Evolutionary conservation across 1,140 invertebrate species (phyloP).

Genomic region (Drosophila nannoptera): DNA sequence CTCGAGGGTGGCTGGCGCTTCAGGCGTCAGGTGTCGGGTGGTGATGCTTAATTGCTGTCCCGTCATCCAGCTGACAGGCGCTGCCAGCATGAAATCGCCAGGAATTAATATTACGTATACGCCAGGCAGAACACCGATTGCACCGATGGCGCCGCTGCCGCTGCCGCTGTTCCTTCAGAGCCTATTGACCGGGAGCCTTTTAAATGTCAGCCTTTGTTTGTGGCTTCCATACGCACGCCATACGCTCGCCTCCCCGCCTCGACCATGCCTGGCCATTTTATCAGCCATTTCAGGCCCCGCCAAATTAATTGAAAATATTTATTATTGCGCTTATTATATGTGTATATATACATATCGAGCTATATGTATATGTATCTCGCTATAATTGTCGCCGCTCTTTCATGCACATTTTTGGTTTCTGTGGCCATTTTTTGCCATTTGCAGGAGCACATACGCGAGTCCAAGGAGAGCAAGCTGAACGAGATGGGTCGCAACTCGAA

Average conservation of each 20-base stretch:
- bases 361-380: constrained; percentile 7
- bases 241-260: not conserved
- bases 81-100: constrained; percentile 11
- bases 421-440: constrained; percentile 34
- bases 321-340: constrained; percentile 59
- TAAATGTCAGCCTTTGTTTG: not conserved
- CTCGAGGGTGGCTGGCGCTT: not conserved
- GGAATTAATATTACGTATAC: constrained; percentile 35
- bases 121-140: constrained; percentile 5
- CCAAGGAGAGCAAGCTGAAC: constrained; percentile 87
- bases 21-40: constrained; percentile 33
- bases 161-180: not conserved
- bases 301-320: constrained; percentile 71
- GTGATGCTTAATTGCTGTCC: constrained; percentile 51
- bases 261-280: not conserved
- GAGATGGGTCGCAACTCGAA: constrained; percentile 82
- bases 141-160: not conserved
- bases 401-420: constrained; percentile 32
- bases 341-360: not conserved
- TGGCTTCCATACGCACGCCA: not conserved
- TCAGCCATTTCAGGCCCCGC: not conserved
- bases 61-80: constrained; percentile 22
- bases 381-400: constrained; percentile 5
- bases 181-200: not conserved
- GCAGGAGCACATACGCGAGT: constrained; percentile 89